Evolutionary conservation across 2,113 vertebrate genomes (phyloP), one percentile per base, ranked within the genome.

Genomic region (Etheostoma spectabile): DNA sequence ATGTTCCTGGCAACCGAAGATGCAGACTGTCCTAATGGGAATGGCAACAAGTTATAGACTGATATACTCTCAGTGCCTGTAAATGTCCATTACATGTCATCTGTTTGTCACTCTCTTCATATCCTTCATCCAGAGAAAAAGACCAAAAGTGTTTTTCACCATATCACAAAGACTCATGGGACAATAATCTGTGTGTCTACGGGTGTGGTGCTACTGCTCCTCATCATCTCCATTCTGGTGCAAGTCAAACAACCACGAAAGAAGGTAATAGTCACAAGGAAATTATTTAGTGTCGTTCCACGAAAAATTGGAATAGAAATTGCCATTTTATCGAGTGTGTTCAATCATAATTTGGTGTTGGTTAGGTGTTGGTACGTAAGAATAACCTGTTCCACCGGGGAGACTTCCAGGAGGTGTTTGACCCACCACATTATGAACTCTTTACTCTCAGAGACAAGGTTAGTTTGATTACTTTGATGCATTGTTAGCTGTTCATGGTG

Each of bases 231-330:
- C 79, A 95, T 99, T 84, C 89, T 98, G 72, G 97, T 99, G 33
- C 97, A 99, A 92, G 93, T 99, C 85, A 98, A 98, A 83, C 98
- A 99, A 86, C 98, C 98, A 24, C 96, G 97, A 27, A 99, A 99
- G 91, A 99, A 99, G 92, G 96, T 94, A 82, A 78, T 27, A 27
- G 3, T 22, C 8, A 33, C 10, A 51, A 12, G 22, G 1, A 4
- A 19, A 38, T 24, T 19, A 38, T 42, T 63, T 5, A 12, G 16
- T 15, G 22, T 83, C 4, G 27, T 55, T 8, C 16, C 33, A 24
- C 52, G 67, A 45, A 56, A 65, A 66, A 16, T 16, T 38, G 6
- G 2, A 24, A 16, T 53, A n/a, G 4, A 70, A 60, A 14, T 57
- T 10, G 21, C 0, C 24, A 4, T 62, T 60, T 45, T 5, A 56